These are phyloP conservation scores for Drosophila ficusphila DNA, from an alignment of 1,140 invertebrate genomes.

Conservation along the genomic window DNA sequence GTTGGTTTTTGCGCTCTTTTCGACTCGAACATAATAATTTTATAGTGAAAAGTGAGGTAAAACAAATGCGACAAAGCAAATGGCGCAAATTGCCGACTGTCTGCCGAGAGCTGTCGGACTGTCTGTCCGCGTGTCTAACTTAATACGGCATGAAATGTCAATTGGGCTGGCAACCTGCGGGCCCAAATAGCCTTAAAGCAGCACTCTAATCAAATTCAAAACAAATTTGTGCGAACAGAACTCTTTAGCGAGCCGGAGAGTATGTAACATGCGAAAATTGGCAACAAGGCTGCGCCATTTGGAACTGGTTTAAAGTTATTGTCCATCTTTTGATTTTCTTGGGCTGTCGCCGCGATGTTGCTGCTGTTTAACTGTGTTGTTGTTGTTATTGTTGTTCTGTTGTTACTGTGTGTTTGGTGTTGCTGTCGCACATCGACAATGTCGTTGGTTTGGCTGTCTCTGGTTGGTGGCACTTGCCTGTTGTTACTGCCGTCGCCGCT, in stretches of 20 bases:
- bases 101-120: constrained; percentile 34
- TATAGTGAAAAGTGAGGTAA: constrained; percentile 59
- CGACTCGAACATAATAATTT: constrained; percentile 77
- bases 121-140: constrained; percentile 47
- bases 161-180: constrained; percentile 70
- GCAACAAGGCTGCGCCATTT: constrained; percentile 70
- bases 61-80: constrained; percentile 58
- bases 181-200: constrained; percentile 47
- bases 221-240: constrained; percentile 71
- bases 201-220: constrained; percentile 74
- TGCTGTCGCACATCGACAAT: constrained; percentile 45
- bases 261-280: constrained; percentile 58
- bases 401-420: constrained; percentile 23
- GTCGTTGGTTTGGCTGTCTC: constrained; percentile 43
- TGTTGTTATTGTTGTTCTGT: constrained; percentile 43
- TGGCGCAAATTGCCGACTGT: constrained; percentile 69
- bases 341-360: constrained; percentile 61
- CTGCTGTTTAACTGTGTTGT: too few relatives aligned
- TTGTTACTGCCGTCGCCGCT: constrained; percentile 21
- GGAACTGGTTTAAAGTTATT: constrained; percentile 81
- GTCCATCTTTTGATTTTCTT: constrained; percentile 81
- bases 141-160: constrained; percentile 80
- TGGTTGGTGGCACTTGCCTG: constrained; percentile 55
- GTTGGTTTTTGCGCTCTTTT: background rate
- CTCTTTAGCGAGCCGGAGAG: constrained; percentile 7